Conservation (phyloP, 2,797 vertebrate species). For the Xenentodon cancila region DNA sequence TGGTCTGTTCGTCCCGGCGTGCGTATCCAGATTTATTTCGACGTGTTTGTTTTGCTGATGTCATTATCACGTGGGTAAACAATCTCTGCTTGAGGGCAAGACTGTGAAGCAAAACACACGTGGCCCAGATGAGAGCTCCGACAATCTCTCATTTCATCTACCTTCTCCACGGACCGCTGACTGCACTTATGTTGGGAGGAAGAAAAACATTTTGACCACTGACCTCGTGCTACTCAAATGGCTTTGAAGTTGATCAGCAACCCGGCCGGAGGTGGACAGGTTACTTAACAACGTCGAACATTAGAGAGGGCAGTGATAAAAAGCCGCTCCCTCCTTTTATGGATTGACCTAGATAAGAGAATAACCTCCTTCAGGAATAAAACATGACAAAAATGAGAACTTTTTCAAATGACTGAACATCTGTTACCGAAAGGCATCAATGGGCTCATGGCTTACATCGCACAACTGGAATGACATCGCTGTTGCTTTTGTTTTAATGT, state of each 20-base stretch:
- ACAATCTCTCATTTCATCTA: slow-evolving; percentile 40
- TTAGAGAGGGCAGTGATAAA: slow-evolving; percentile 47
- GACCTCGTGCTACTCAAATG: slow-evolving; percentile 35
- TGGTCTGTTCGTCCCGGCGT: not conserved
- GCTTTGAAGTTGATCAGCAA: slow-evolving; percentile 62
- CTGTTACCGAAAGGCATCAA: slow-evolving; percentile 15
- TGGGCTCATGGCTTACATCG: not conserved
- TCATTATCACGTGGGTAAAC: not conserved
- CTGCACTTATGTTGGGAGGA: slow-evolving; percentile 38
- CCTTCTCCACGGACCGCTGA: slow-evolving; percentile 46
- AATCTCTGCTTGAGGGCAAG: not conserved
- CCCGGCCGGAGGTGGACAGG: slow-evolving; percentile 31
- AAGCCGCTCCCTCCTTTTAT: slow-evolving; percentile 44
- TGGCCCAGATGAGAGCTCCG: slow-evolving; percentile 20
- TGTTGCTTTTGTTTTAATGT: no score
- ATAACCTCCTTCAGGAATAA: slow-evolving; percentile 42
- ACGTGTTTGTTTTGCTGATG: not conserved
- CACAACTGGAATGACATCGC: not conserved
- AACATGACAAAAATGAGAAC: slow-evolving; percentile 50
- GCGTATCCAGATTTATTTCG: not conserved
- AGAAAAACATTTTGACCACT: slow-evolving; percentile 57
- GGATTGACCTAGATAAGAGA: slow-evolving; percentile 53
- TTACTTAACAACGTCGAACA: slow-evolving; percentile 52
- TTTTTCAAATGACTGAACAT: slow-evolving; percentile 33
- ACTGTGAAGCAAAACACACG: not conserved